A percentile compares a stretch with the other conserved stretches of the same genome.
Evolutionary conservation across 1,140 invertebrate genomes (phyloP).

Genomic region (Chrysoperla carnea): DNA sequence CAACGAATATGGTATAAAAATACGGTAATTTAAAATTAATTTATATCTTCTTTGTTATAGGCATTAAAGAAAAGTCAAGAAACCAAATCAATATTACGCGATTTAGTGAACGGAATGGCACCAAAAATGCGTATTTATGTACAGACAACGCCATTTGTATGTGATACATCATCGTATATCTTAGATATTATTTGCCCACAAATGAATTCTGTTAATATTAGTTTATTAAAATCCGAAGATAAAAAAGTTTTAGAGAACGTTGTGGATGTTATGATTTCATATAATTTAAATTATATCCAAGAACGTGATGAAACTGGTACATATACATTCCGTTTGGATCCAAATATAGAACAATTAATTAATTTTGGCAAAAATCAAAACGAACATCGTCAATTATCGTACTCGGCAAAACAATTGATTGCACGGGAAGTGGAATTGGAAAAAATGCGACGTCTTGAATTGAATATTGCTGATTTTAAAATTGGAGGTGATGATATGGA

Average conservation of each 20-base stretch:
- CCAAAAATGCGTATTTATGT: conserved; percentile 38
- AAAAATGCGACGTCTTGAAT: conserved; percentile 36
- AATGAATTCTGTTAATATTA: conserved; percentile 54
- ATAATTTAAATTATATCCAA: conserved; percentile 75
- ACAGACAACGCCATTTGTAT: conserved; percentile 30
- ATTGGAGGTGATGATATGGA: background rate
- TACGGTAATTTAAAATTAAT: too few relatives aligned
- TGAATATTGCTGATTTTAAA: conserved; percentile 8
- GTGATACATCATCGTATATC: conserved; percentile 60
- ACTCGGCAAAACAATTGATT: conserved; percentile 60
- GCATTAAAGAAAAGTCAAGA: conserved; percentile 31
- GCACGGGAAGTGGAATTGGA: conserved; percentile 57
- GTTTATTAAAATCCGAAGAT: conserved; percentile 62
- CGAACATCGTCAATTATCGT: conserved; percentile 32
- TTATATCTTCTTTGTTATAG: conserved; percentile 23
- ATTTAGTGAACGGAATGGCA: conserved; percentile 41
- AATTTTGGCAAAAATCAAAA: conserved; percentile 18
- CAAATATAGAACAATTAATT: conserved; percentile 35
- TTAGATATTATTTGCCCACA: conserved; percentile 57
- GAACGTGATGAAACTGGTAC: conserved; percentile 56
- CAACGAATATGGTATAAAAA: too few relatives aligned
- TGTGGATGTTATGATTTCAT: conserved; percentile 75
- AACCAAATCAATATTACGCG: conserved; percentile 34
- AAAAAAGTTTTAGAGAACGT: conserved; percentile 48
- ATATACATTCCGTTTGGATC: conserved; percentile 68